Evolutionary conservation across 2,113 vertebrate genomes (phyloP).

Genomic region (Ammodytes marinus): DNA sequence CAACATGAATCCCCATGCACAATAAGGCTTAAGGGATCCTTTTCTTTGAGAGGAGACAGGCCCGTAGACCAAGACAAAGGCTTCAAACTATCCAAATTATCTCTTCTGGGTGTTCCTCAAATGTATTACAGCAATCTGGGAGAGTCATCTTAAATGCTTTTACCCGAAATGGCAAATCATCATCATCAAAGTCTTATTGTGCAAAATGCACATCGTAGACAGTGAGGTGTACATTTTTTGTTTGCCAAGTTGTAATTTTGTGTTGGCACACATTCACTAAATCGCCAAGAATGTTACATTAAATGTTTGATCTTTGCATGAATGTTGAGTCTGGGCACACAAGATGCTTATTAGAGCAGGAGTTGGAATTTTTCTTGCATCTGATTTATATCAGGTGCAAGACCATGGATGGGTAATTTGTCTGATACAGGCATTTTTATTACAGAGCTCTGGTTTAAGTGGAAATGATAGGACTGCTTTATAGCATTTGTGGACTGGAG

Average conservation of each 20-base stretch:
- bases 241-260: conserved; percentile 75
- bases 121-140: conserved; percentile 56
- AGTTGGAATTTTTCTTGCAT: conserved; percentile 78
- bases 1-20: conserved; percentile 61
- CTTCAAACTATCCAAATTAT: conserved; percentile 68
- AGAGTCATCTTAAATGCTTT: conserved; percentile 66
- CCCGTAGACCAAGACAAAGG: conserved; percentile 63
- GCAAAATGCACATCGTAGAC: conserved; percentile 46
- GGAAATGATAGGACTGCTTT: conserved; percentile 81
- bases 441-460: conserved; percentile 73
- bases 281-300: conserved; percentile 71
- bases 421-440: conserved; percentile 80
- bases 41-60: conserved; percentile 59
- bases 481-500: conserved; percentile 66
- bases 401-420: conserved; percentile 77
- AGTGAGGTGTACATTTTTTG: conserved; percentile 32
- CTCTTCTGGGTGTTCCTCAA: conserved; percentile 65
- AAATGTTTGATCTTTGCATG: conserved; percentile 80
- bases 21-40: conserved; percentile 55
- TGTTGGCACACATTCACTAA: conserved; percentile 57
- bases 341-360: conserved; percentile 80
- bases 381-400: conserved; percentile 83
- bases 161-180: conserved; percentile 58
- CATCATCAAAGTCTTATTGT: conserved; percentile 27
- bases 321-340: conserved; percentile 46